phyloP scores from a whole-genome alignment of 1,140 invertebrate species.

The Daktulosphaira vitifoliae region DNA sequence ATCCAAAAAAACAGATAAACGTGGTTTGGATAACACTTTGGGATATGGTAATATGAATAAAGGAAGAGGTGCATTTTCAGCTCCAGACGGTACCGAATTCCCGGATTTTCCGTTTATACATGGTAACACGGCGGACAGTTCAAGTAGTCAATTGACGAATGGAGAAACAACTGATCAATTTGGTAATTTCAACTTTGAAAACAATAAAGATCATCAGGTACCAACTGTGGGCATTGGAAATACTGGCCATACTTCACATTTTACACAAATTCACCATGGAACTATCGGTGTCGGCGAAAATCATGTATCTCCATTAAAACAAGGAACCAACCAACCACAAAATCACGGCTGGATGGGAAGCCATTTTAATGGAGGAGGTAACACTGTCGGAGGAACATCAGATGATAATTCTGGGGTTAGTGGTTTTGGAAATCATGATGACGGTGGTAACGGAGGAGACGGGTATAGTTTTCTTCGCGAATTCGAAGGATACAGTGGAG shows the following conservation, averaged over 20 bases:
- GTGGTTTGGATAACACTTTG: conserved; percentile 50
- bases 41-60: conserved; percentile 9
- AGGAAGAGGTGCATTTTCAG: not conserved
- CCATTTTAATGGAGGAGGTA: not conserved
- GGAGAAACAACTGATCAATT: not conserved
- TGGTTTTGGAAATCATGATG: not conserved
- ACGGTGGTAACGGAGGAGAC: not conserved
- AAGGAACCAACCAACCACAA: not conserved
- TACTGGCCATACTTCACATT: not conserved
- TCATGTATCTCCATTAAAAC: not conserved
- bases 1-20: conserved; percentile 56
- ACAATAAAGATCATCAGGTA: not conserved
- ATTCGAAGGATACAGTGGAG: conserved; percentile 33
- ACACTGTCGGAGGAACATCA: too few species aligned
- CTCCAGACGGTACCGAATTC: not conserved
- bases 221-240: not conserved
- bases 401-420: not conserved
- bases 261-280: too few species aligned
- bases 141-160: not conserved
- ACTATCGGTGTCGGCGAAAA: not conserved
- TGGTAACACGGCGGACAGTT: not conserved
- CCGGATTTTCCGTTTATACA: not conserved
- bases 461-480: conserved; percentile 18
- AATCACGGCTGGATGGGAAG: conserved; percentile 8
- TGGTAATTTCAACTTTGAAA: not conserved